Evolutionary conservation across 2,797 vertebrate species (phyloP).

Genomic region (Rhinichthys osculus): DNA sequence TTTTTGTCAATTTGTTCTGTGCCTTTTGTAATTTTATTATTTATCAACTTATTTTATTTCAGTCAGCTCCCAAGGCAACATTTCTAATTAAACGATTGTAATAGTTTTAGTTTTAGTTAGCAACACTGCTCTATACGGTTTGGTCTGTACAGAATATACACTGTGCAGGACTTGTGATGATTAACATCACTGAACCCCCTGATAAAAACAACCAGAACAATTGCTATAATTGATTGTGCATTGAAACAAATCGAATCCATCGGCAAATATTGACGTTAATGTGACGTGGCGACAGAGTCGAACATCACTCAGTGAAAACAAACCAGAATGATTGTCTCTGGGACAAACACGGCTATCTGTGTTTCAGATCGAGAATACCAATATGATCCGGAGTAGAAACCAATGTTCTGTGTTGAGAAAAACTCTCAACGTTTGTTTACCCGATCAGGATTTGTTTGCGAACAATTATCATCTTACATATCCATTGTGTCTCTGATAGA

Average conservation of each 20-base stretch:
- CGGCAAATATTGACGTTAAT: constrained; percentile 65
- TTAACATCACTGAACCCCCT: constrained; percentile 62
- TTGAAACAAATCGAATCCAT: constrained; percentile 60
- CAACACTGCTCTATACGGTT: background rate
- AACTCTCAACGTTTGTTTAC: constrained; percentile 3
- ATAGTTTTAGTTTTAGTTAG: background rate
- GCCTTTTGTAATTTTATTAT: no score
- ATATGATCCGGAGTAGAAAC: constrained; percentile 22
- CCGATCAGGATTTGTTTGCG: constrained; percentile 37
- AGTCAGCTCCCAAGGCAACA: no score
- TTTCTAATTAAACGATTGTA: background rate
- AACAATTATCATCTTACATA: constrained; percentile 27
- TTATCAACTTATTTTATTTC: no score
- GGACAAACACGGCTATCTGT: constrained; percentile 45
- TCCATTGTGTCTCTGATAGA: constrained; percentile 6
- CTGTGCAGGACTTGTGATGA: constrained; percentile 55
- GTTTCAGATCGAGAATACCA: constrained; percentile 34
- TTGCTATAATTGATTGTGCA: constrained; percentile 76
- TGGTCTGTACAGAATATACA: background rate
- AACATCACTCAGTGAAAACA: constrained; percentile 54
- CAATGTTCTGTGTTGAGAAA: background rate
- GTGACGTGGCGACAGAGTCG: constrained; percentile 54
- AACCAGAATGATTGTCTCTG: constrained; percentile 28
- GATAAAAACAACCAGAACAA: constrained; percentile 55
- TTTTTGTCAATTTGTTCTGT: no score